Percentiles rank a stretch among this genome's conserved stretches.
phyloP scores from a whole-genome alignment of 2,113 vertebrate species.

The Alethe castanea region DNA sequence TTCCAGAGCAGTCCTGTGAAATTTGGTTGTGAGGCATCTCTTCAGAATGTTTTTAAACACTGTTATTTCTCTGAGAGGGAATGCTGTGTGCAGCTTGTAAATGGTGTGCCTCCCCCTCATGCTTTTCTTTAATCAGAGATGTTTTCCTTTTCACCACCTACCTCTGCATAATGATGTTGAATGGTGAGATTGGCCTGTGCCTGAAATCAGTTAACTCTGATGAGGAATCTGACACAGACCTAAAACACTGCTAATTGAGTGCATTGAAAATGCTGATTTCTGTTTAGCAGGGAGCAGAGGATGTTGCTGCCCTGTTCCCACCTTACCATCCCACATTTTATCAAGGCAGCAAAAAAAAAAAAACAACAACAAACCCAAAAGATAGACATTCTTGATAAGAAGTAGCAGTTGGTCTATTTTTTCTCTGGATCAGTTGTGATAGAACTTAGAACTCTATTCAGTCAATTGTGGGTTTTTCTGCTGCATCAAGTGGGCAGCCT shows the following conservation, averaged over 20 bases:
- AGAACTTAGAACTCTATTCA: background rate
- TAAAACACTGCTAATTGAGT: conserved; percentile 21
- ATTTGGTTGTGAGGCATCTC: background rate
- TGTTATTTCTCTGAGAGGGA: background rate
- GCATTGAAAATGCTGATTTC: conserved; percentile 2
- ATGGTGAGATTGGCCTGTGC: conserved; percentile 12
- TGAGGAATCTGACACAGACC: conserved; percentile 17
- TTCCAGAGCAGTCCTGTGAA: background rate
- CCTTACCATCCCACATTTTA: background rate
- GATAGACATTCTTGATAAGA: background rate
- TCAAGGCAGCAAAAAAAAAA: background rate
- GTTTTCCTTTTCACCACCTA: conserved; percentile 35
- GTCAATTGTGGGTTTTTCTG: background rate
- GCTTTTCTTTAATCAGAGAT: conserved; percentile 28
- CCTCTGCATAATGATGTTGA: conserved; percentile 25
- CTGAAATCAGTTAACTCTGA: conserved; percentile 39
- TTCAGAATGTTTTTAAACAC: conserved; percentile 1
- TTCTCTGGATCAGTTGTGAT: background rate
- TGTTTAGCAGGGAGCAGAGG: background rate
- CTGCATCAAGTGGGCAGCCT: background rate
- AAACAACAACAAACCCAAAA: no score
- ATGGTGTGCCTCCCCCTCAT: background rate
- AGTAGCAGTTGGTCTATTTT: background rate
- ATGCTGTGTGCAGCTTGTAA: background rate
- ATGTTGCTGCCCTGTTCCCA: accelerated